Evolutionary conservation across 2,797 vertebrate genomes (phyloP).

Genomic region (Argya squamiceps): DNA sequence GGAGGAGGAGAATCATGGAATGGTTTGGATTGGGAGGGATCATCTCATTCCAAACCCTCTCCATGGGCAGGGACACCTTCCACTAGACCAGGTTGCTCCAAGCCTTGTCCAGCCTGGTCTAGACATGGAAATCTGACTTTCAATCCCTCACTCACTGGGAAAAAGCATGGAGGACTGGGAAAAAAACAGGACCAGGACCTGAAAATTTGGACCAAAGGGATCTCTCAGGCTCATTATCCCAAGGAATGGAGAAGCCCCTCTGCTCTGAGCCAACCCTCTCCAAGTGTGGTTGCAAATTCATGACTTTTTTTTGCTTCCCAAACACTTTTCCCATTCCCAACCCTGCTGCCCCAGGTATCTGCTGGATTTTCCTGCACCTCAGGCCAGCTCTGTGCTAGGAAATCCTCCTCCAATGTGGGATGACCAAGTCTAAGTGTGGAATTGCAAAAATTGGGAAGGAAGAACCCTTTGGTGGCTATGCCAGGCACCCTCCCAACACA

Average conservation of each 20-base stretch:
- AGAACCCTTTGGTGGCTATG: background rate
- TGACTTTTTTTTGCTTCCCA: background rate
- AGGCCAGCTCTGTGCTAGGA: background rate
- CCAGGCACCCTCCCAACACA: accelerated
- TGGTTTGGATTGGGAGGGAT: background rate
- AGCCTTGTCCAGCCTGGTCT: background rate
- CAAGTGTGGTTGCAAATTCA: background rate
- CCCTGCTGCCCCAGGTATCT: background rate
- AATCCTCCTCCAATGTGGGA: background rate
- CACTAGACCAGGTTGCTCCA: background rate
- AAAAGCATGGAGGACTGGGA: background rate
- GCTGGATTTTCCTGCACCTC: background rate
- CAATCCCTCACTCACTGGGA: background rate
- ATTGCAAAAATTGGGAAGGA: background rate
- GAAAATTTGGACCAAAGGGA: background rate
- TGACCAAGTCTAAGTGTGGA: background rate
- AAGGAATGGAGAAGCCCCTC: background rate
- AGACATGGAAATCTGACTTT: background rate
- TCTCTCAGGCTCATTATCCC: background rate
- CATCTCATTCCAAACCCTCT: background rate
- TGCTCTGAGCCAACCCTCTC: background rate
- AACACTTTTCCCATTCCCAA: background rate
- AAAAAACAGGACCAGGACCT: background rate
- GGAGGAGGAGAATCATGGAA: background rate
- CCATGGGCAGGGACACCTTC: background rate